Conservation (phyloP, 2,888 invertebrate genomes). For the Agapetus fuscipes region DNA sequence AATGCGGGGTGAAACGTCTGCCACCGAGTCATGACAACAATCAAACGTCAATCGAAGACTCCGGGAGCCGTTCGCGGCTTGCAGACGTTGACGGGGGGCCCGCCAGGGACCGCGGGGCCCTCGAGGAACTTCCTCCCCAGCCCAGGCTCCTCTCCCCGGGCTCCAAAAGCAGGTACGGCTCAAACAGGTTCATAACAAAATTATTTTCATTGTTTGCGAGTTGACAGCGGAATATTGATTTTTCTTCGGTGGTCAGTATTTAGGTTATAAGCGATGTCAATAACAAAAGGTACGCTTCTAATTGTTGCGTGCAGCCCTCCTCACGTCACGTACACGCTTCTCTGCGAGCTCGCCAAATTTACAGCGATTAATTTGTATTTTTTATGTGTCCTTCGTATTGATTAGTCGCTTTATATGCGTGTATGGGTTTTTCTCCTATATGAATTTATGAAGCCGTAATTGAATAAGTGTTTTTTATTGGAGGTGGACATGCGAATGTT, state of each 20-base stretch:
- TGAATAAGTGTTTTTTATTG: neutral
- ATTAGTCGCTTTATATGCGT: too few species aligned
- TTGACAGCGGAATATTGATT: conserved; percentile 15
- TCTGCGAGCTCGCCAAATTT: too few species aligned
- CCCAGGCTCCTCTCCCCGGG: neutral
- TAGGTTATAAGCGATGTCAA: conserved; percentile 7
- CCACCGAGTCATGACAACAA: conserved; percentile 44
- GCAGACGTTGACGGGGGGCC: conserved; percentile 28
- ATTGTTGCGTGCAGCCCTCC: too few species aligned
- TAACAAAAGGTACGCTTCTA: neutral
- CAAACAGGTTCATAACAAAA: neutral
- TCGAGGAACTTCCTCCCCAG: conserved; percentile 11
- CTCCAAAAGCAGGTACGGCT: neutral
- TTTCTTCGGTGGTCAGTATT: conserved; percentile 9
- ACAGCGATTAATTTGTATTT: neutral
- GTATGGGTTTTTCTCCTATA: neutral
- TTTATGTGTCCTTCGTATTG: neutral
- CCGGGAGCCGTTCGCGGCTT: conserved; percentile 21
- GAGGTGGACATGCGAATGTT: neutral
- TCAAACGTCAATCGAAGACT: conserved; percentile 30
- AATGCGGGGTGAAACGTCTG: conserved; percentile 65
- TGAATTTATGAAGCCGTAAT: neutral
- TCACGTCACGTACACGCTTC: too few species aligned
- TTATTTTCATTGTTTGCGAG: conserved; percentile 1
- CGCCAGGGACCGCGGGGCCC: conserved; percentile 22